Percentiles rank a stretch among this genome's conserved stretches.
Evolutionary conservation across 2,113 vertebrate species (phyloP).

Genomic region (Chloroceryle aenea): DNA sequence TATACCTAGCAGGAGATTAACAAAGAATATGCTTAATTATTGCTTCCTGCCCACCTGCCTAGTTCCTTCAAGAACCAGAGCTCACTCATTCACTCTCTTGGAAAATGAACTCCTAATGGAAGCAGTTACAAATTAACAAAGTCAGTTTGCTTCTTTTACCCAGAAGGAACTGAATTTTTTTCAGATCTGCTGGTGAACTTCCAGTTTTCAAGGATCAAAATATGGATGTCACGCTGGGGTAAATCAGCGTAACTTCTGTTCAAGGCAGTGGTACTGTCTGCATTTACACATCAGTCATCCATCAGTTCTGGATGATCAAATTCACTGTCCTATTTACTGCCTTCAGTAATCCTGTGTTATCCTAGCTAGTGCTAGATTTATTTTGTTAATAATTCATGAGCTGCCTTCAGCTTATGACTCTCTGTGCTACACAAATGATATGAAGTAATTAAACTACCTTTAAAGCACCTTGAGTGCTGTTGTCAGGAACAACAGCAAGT

Average conservation of each 20-base stretch:
- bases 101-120: constrained; percentile 36
- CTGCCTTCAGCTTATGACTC: constrained; percentile 21
- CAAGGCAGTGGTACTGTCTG: background rate
- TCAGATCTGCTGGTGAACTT: background rate
- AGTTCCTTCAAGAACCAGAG: constrained; percentile 20
- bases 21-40: constrained; percentile 58
- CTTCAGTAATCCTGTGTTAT: constrained; percentile 29
- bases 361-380: background rate
- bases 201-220: background rate
- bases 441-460: constrained; percentile 51
- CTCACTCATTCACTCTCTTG: constrained; percentile 29
- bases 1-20: constrained; percentile 55
- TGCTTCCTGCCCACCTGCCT: constrained; percentile 63
- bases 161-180: background rate
- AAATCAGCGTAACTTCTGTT: constrained; percentile 25
- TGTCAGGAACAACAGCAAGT: constrained; percentile 55
- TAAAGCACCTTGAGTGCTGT: constrained; percentile 58
- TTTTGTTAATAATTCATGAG: constrained; percentile 53
- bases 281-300: constrained; percentile 41
- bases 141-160: constrained; percentile 1
- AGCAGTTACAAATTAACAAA: constrained; percentile 37
- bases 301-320: constrained; percentile 55
- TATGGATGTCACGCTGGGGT: background rate
- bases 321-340: constrained; percentile 18
- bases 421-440: constrained; percentile 31